These are phyloP conservation scores for Dryobota labecula DNA, from an alignment of 2,888 invertebrate genomes.

Conservation along the genomic window DNA sequence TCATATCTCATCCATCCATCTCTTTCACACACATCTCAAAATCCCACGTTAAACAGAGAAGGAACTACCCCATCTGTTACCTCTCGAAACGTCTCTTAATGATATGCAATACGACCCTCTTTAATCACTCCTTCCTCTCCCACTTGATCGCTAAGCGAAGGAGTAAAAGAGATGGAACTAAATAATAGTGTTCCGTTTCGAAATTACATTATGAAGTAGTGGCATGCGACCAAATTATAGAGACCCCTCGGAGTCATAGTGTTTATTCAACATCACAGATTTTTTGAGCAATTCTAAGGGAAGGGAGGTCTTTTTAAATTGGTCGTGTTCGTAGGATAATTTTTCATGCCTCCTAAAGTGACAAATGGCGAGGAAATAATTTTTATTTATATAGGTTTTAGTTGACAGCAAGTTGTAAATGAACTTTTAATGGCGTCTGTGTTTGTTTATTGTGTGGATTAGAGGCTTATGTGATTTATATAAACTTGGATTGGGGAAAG, in stretches of 20 bases:
- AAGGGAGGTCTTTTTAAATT: constrained; percentile 64
- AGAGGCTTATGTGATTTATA: constrained; percentile 68
- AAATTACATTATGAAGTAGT: constrained; percentile 70
- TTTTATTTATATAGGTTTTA: constrained; percentile 77
- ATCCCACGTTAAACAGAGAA: constrained; percentile 70
- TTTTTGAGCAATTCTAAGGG: constrained; percentile 60
- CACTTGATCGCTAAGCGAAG: constrained; percentile 8
- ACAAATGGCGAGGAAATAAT: constrained; percentile 74
- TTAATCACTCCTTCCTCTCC: constrained; percentile 69
- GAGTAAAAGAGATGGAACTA: constrained; percentile 53
- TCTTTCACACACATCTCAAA: constrained; percentile 56
- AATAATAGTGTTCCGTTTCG: constrained; percentile 62
- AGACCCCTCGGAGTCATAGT: constrained; percentile 62
- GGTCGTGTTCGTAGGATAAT: constrained; percentile 66
- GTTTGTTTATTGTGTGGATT: constrained; percentile 71
- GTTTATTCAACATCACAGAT: constrained; percentile 57
- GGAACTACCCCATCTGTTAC: constrained; percentile 52
- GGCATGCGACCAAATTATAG: constrained; percentile 62
- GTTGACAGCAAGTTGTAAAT: constrained; percentile 78
- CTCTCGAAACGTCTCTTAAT: constrained; percentile 75
- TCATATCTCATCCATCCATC: constrained; percentile 73
- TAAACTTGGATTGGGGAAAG: constrained; percentile 46
- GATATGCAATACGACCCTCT: constrained; percentile 84
- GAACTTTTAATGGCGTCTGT: constrained; percentile 74
- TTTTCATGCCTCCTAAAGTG: constrained; percentile 76